Conservation (phyloP, 2,888 invertebrate species). For the Pseudococcus viburni region DNA sequence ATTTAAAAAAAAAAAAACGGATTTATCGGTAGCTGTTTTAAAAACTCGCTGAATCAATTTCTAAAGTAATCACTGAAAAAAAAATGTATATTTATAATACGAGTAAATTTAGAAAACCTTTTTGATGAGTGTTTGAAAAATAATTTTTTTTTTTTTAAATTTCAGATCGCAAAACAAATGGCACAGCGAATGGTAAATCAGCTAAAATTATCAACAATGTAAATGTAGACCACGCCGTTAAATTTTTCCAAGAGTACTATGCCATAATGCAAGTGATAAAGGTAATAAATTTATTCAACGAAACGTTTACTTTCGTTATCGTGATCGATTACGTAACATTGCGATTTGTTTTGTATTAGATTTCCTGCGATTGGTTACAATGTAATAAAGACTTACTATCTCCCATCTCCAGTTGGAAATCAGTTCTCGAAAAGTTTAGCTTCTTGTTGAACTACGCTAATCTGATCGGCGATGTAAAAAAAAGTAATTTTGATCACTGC, state of each 20-base stretch:
- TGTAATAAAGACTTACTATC: constrained; percentile 56
- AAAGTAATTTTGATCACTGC: constrained; percentile 24
- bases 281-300: background rate
- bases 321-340: background rate
- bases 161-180: constrained; percentile 40
- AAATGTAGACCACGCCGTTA: background rate
- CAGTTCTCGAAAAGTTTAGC: constrained; percentile 62
- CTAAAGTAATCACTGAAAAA: too few species aligned
- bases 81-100: too few species aligned
- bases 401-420: constrained; percentile 61
- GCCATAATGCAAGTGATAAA: constrained; percentile 61
- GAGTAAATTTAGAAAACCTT: too few species aligned
- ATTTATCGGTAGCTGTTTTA: too few species aligned
- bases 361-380: constrained; percentile 60
- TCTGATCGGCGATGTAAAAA: background rate
- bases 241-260: constrained; percentile 57
- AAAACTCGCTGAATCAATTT: too few species aligned
- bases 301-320: background rate
- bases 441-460: constrained; percentile 61
- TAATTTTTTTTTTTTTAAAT: background rate
- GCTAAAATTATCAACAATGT: background rate
- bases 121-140: too few species aligned
- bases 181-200: constrained; percentile 47
- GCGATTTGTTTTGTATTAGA: constrained; percentile 13
- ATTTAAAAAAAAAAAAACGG: too few species aligned